phyloP scores from a whole-genome alignment of 2,888 invertebrate species.

The Erebia aethiops region DNA sequence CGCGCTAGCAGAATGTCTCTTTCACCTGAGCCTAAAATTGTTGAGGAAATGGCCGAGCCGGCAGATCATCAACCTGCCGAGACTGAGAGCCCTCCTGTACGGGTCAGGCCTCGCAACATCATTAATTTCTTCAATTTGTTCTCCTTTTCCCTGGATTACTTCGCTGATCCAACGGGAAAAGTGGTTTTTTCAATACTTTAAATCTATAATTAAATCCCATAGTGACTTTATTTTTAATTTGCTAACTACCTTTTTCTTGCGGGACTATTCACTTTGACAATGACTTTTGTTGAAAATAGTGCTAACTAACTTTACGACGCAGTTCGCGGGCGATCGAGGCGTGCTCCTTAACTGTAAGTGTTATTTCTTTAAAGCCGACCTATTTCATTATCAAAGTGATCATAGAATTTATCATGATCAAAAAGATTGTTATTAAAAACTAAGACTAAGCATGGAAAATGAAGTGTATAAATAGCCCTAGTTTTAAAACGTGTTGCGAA shows the following conservation, averaged over 20 bases:
- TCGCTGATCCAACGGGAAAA: slow-evolving; percentile 30
- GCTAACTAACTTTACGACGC: neutral
- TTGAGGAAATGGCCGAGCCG: slow-evolving; percentile 12
- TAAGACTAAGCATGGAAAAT: neutral
- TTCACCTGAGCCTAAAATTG: slow-evolving; percentile 14
- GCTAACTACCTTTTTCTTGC: neutral
- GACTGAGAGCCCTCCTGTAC: slow-evolving; percentile 11
- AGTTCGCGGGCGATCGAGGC: neutral
- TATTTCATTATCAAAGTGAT: neutral
- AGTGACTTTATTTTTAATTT: slow-evolving; percentile 15
- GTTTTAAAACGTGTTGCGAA: neutral
- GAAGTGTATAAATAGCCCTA: neutral
- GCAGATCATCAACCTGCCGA: neutral
- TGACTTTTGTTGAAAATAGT: slow-evolving; percentile 7
- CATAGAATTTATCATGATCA: neutral
- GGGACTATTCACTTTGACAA: slow-evolving; percentile 10
- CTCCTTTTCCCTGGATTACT: slow-evolving; percentile 28
- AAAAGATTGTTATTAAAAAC: neutral
- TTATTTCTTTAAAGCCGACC: neutral
- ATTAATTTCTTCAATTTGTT: slow-evolving; percentile 29
- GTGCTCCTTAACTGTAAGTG: slow-evolving; percentile 6
- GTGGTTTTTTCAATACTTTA: slow-evolving; percentile 31
- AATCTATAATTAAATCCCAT: neutral
- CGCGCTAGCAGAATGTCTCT: slow-evolving; percentile 27
- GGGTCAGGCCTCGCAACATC: slow-evolving; percentile 6